phyloP scores from a whole-genome alignment of 1,140 invertebrate species.

The Propsilocerus akamusi region DNA sequence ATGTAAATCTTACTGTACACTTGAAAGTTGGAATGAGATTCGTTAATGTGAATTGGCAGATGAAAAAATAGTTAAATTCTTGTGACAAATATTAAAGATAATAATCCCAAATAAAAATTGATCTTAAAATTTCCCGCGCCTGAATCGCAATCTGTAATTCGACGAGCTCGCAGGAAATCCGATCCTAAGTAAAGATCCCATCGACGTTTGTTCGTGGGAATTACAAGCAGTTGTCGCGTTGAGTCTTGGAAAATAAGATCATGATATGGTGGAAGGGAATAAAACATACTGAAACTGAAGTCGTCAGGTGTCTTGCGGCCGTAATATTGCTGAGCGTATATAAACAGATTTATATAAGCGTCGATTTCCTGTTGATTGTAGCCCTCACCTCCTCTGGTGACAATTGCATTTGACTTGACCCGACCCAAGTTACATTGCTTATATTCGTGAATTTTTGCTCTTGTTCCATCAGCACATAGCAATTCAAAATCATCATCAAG shows the following conservation, averaged over 20 bases:
- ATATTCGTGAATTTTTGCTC: constrained; percentile 61
- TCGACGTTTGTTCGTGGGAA: constrained; percentile 39
- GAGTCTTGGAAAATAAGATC: constrained; percentile 89
- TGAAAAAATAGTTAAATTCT: too few species aligned
- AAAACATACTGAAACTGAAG: constrained; percentile 83
- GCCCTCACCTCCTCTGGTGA: constrained; percentile 54
- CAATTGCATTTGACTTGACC: constrained; percentile 80
- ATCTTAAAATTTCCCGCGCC: constrained; percentile 20
- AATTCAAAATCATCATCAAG: constrained; percentile 84
- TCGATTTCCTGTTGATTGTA: constrained; percentile 66
- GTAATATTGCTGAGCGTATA: constrained; percentile 82
- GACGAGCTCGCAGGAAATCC: constrained; percentile 55
- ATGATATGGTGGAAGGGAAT: constrained; percentile 53
- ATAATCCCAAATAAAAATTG: background rate
- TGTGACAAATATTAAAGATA: background rate
- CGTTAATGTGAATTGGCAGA: too few species aligned
- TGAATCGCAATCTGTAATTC: constrained; percentile 58
- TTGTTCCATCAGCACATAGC: constrained; percentile 79
- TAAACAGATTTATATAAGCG: constrained; percentile 69
- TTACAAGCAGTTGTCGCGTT: constrained; percentile 58
- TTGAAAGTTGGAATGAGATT: too few species aligned
- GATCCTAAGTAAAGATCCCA: constrained; percentile 43
- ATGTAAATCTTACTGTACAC: too few species aligned
- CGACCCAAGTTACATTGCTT: constrained; percentile 73
- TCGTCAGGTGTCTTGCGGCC: constrained; percentile 67